phyloP scores from a whole-genome alignment of 2,113 vertebrate genomes.

The Phylloscopus trochiloides region DNA sequence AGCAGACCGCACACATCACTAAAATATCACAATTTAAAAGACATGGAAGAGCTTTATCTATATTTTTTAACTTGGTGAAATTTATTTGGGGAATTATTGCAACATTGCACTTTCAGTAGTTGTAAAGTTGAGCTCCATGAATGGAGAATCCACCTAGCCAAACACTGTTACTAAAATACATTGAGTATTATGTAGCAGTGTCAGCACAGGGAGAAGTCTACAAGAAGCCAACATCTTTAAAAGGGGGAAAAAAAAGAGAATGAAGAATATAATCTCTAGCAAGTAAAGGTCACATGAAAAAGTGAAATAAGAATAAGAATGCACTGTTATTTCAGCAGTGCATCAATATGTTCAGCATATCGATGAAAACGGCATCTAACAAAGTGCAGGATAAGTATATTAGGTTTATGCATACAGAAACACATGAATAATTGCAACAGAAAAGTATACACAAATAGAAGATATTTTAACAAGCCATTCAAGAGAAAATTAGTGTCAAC shows the following conservation, averaged over 20 bases:
- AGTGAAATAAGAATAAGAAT: not conserved
- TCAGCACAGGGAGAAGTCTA: not conserved
- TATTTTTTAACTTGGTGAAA: not conserved
- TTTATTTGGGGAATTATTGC: not conserved
- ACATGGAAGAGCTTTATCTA: not conserved
- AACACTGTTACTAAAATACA: not conserved
- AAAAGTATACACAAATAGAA: not conserved
- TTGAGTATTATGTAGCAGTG: not conserved
- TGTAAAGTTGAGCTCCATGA: not conserved
- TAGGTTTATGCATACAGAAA: not conserved
- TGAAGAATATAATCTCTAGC: not conserved
- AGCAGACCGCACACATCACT: not conserved
- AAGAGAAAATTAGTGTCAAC: not conserved
- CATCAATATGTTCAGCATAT: not conserved
- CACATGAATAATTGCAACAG: not conserved
- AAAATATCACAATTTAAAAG: not conserved
- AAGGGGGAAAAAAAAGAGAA: not conserved
- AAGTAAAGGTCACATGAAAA: not conserved
- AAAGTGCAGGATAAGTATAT: not conserved
- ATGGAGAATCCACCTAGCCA: not conserved
- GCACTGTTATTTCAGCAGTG: not conserved
- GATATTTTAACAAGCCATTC: not conserved
- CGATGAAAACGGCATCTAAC: not conserved
- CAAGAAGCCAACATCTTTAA: not conserved
- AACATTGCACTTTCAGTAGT: not conserved